These are phyloP conservation scores for Globia sparganii DNA, from an alignment of 2,888 invertebrate species.

Conservation along the genomic window DNA sequence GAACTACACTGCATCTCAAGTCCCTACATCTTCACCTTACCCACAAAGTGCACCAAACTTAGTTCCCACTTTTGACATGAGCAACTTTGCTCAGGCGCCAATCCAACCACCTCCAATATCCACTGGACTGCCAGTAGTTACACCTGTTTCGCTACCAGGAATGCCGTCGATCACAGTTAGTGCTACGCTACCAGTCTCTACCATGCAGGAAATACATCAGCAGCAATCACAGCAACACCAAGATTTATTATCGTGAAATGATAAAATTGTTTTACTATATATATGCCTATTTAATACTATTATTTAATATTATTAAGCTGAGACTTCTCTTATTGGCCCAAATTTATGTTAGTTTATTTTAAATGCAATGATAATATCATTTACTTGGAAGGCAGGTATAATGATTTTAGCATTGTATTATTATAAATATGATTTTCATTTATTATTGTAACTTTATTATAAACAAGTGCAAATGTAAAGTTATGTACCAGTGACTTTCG, in stretches of 20 bases:
- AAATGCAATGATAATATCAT: constrained; percentile 73
- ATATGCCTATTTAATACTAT: constrained; percentile 70
- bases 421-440: constrained; percentile 66
- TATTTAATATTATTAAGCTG: constrained; percentile 69
- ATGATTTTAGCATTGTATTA: constrained; percentile 64
- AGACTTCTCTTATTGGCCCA: constrained; percentile 69
- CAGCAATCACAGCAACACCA: constrained; percentile 85
- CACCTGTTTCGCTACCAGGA: constrained; percentile 93
- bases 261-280: constrained; percentile 65
- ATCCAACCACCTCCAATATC: constrained; percentile 81
- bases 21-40: constrained; percentile 65
- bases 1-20: constrained; percentile 82
- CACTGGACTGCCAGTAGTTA: constrained; percentile 89
- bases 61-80: constrained; percentile 87
- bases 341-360: constrained; percentile 73
- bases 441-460: constrained; percentile 64
- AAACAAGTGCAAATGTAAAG: constrained; percentile 62
- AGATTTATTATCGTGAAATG: constrained; percentile 85
- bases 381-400: constrained; percentile 67
- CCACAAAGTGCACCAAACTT: constrained; percentile 74
- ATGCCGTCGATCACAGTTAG: constrained; percentile 95
- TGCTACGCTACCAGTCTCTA: constrained; percentile 92
- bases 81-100: constrained; percentile 79
- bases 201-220: constrained; percentile 90
- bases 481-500: constrained; percentile 56